Base-by-base conservation (phyloP, 2,888 invertebrate genomes). In the Cryptocephalus moraei region DNA sequence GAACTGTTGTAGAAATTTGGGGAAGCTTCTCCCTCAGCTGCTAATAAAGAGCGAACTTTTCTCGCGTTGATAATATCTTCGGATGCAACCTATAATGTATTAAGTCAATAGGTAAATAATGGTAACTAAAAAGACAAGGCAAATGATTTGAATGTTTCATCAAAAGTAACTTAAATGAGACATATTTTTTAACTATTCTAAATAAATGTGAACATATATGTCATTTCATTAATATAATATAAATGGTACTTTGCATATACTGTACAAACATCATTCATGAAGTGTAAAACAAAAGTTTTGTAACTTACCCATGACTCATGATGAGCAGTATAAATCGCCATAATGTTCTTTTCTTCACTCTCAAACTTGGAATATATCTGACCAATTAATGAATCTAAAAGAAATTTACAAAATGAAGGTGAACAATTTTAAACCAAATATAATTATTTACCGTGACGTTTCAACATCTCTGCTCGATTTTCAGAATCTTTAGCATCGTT, bases 401-500 rank as follows among this genome's bases (percentile, higher is more conserved):
- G 39, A 42, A 40, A 12, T 8, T 9, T 40, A 40, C 4, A 10
- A 4, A 4, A 10, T 12, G 3, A 40, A 40, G 14, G 11, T 39
- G 39, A 4, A 13, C 40, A 36, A 36, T 22, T 22, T 22, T 36
- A 36, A 36, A 2, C 36, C 8, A 10, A 1, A 40, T 12, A 14
- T 12, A 41, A 41, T 41, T 39, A 50, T 54, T 69, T 71, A 70
- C 82, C 79, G 62, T 84, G 84, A 32, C 79, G 73, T 42, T 72
- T 72, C 9, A 80, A 71, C 63, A 83, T 70, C 1, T 75, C 74
- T 9, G 67, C 59, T 36, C 80, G 65, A 10, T 75, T 71, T 54
- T 79, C 79, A 22, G 73, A 74, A 14, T 78, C 78, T 41, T 63
- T 66, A 4, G 78, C 77, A 62, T 80, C 80, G 52, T 79, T 74